Conservation (phyloP, 1,140 invertebrate genomes). For the Drosophila auraria region DNA sequence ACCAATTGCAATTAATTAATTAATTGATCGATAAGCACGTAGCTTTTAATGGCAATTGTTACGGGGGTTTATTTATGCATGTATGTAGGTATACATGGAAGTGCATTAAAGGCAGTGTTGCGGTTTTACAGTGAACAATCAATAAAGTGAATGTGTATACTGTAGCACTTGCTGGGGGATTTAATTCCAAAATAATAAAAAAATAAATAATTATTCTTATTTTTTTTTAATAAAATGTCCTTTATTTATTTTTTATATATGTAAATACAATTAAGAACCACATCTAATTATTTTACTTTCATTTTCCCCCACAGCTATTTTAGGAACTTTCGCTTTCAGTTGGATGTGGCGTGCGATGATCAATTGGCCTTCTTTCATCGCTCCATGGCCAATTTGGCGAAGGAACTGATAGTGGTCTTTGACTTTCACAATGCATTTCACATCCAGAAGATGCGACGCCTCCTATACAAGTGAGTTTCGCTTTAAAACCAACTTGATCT, state of each 20-base stretch:
- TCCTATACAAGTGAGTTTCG: constrained; percentile 73
- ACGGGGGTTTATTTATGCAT: not conserved
- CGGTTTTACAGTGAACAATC: constrained; percentile 2
- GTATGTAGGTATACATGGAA: not conserved
- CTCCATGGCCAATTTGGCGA: constrained; percentile 69
- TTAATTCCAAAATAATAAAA: too few species aligned
- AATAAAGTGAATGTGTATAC: not conserved
- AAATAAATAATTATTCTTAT: too few species aligned
- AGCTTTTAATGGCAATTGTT: constrained; percentile 7
- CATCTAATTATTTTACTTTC: constrained; percentile 7
- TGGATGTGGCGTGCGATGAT: constrained; percentile 74
- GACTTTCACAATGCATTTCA: constrained; percentile 81
- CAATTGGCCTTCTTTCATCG: constrained; percentile 79
- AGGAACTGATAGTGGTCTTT: constrained; percentile 76
- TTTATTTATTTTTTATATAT: not conserved
- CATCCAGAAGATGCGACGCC: constrained; percentile 78
- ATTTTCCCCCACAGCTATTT: constrained; percentile 69
- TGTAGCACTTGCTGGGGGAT: too few species aligned
- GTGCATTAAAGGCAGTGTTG: constrained; percentile 6
- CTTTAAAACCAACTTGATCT: not conserved
- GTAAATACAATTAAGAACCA: not conserved
- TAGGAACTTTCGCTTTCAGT: constrained; percentile 79
- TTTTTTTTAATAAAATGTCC: not conserved
- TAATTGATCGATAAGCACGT: constrained; percentile 29
- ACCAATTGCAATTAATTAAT: constrained; percentile 32